phyloP scores from a whole-genome alignment of 1,140 invertebrate species.

The Helicoverpa armigera region DNA sequence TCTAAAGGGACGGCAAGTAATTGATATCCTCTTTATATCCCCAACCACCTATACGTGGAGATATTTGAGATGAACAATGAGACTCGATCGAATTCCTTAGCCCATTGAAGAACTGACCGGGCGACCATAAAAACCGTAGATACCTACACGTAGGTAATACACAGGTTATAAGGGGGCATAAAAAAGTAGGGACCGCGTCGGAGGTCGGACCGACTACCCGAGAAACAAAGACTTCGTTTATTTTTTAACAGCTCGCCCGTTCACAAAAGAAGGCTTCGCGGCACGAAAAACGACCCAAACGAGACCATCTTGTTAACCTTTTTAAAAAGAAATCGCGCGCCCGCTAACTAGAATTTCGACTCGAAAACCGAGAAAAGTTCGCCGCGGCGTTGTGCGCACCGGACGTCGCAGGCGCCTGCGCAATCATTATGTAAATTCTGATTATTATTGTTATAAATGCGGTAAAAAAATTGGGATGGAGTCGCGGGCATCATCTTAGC shows the following conservation, averaged over 20 bases:
- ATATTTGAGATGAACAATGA: conserved; percentile 63
- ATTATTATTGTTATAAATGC: conserved; percentile 68
- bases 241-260: conserved; percentile 86
- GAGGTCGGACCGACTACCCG: conserved; percentile 85
- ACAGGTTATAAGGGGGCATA: conserved; percentile 85
- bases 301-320: conserved; percentile 85
- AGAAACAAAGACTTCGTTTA: conserved; percentile 87
- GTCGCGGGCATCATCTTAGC: conserved; percentile 64
- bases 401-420: conserved; percentile 78
- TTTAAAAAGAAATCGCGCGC: conserved; percentile 85
- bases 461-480: conserved; percentile 65
- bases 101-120: conserved; percentile 86
- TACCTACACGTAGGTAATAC: conserved; percentile 86
- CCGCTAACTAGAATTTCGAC: conserved; percentile 85
- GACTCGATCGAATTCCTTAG: conserved; percentile 85
- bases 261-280: conserved; percentile 83
- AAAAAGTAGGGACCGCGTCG: conserved; percentile 85
- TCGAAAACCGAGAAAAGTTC: conserved; percentile 84
- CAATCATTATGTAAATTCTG: conserved; percentile 83
- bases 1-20: conserved; percentile 54
- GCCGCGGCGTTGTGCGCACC: conserved; percentile 63
- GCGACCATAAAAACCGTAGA: conserved; percentile 85
- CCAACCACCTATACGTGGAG: conserved; percentile 55
- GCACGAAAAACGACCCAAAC: conserved; percentile 84
- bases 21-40: conserved; percentile 57